phyloP scores from a whole-genome alignment of 2,113 vertebrate genomes.

The Ameiurus melas region DNA sequence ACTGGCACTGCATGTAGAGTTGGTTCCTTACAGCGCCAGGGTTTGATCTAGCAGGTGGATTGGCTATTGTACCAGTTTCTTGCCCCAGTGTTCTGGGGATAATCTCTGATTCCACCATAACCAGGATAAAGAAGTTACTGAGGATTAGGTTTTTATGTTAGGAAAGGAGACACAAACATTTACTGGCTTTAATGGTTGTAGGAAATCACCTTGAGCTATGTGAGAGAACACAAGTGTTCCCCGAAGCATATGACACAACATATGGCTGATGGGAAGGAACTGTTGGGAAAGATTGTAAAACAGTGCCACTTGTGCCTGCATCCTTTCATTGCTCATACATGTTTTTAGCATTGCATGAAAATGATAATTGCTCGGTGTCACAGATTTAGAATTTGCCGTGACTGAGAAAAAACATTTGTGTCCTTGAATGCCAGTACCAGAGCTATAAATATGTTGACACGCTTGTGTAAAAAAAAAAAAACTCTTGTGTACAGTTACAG shows the following conservation, averaged over 20 bases:
- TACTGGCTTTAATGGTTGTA: background rate
- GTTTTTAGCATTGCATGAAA: background rate
- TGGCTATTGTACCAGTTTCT: background rate
- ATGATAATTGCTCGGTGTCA: background rate
- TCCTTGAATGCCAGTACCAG: background rate
- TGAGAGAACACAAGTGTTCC: background rate
- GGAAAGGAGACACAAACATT: background rate
- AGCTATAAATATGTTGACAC: constrained; percentile 14
- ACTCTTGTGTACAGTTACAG: background rate
- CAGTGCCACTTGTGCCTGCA: background rate
- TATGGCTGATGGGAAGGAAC: constrained; percentile 7
- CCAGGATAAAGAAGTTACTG: background rate
- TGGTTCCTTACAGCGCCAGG: background rate
- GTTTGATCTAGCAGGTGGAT: background rate
- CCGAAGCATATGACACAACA: background rate
- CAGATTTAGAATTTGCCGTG: background rate
- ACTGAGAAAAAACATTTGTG: constrained; percentile 18
- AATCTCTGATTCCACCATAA: background rate
- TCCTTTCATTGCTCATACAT: constrained; percentile 7
- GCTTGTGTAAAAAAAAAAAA: background rate
- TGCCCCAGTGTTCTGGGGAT: background rate
- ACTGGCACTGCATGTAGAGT: background rate
- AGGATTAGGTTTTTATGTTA: background rate
- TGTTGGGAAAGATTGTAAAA: background rate
- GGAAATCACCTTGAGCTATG: background rate